A percentile compares a stretch with the other conserved stretches of the same genome.
Evolutionary conservation across 2,113 vertebrate genomes (phyloP).

Genomic region (Geococcyx californianus): DNA sequence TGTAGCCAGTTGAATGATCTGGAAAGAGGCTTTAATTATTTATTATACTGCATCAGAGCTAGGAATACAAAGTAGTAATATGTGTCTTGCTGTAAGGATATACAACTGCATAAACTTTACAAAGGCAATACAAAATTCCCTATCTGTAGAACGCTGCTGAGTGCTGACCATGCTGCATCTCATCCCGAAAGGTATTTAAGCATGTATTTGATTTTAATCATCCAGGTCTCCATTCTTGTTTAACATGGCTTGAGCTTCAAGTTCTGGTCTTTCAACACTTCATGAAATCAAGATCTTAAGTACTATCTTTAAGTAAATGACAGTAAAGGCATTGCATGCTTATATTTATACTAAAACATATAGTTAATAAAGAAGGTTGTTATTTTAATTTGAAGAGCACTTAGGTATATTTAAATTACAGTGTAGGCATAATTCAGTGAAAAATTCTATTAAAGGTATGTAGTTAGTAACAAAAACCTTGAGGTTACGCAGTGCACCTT

Average conservation of each 20-base stretch:
- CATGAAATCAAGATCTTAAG: neutral
- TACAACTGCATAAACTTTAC: neutral
- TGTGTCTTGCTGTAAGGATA: neutral
- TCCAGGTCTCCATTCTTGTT: neutral
- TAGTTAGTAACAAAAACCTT: rapidly evolving
- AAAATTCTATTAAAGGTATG: neutral
- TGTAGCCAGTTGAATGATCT: neutral
- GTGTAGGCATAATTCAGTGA: neutral
- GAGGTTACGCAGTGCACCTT: neutral
- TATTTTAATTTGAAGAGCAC: neutral
- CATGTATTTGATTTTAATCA: neutral
- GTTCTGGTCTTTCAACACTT: neutral
- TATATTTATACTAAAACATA: neutral
- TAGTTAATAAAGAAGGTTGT: neutral
- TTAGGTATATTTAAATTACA: neutral
- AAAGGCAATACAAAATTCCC: neutral
- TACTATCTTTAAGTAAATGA: neutral
- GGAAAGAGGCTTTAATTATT: neutral
- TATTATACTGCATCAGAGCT: neutral
- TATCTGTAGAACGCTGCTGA: neutral
- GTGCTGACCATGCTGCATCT: neutral
- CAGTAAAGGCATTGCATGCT: neutral
- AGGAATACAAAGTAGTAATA: neutral
- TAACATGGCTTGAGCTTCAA: neutral
- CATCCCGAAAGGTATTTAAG: neutral